Evolutionary conservation across 2,797 vertebrate genomes (phyloP).

Genomic region (Gymnothorax javanicus): DNA sequence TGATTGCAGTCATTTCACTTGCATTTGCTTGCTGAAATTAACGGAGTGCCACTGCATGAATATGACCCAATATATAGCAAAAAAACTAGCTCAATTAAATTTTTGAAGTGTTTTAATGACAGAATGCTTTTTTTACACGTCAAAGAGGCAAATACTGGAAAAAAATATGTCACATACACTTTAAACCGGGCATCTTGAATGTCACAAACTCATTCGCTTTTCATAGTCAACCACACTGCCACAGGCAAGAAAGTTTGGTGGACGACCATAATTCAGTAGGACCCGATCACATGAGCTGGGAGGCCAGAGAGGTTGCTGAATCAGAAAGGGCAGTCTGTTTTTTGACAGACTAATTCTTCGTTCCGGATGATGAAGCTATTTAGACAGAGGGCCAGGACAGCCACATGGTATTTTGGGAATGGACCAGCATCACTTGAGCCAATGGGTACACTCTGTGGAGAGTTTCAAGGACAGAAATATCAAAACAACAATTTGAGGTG

Average conservation of each 20-base stretch:
- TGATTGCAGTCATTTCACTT: too few species aligned
- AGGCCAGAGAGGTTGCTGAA: background rate
- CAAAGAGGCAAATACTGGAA: too few species aligned
- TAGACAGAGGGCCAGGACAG: background rate
- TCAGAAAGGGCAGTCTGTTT: background rate
- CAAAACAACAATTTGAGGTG: background rate
- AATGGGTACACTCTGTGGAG: background rate
- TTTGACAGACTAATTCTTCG: background rate
- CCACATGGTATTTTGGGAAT: background rate
- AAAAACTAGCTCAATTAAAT: too few species aligned
- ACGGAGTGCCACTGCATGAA: too few species aligned
- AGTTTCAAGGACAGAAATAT: background rate
- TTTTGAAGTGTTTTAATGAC: too few species aligned
- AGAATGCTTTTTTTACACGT: too few species aligned
- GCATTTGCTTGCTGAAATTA: too few species aligned
- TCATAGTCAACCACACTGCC: background rate
- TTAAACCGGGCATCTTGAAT: slow-evolving; percentile 30
- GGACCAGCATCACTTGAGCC: background rate
- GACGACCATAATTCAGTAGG: background rate
- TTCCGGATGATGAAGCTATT: background rate
- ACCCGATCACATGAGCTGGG: background rate
- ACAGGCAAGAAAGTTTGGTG: background rate
- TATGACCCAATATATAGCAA: too few species aligned
- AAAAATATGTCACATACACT: slow-evolving; percentile 29
- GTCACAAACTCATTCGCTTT: slow-evolving; percentile 26